These are phyloP conservation scores for Zaprionus obscuricornis DNA, from an alignment of 2,888 invertebrate species.

Conservation along the genomic window DNA sequence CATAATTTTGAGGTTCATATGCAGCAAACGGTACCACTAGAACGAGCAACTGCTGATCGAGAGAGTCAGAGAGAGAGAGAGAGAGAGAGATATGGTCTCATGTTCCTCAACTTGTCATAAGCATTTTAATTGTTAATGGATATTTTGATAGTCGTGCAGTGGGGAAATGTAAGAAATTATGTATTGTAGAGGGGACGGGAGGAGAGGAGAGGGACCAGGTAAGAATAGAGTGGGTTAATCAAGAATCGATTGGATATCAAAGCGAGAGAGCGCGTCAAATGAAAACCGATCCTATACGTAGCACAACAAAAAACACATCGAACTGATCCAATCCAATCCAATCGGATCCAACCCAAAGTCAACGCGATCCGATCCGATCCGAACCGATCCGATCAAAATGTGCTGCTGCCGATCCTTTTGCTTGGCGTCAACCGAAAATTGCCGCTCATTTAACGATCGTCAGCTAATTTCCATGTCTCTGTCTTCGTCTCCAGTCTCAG, in stretches of 20 bases:
- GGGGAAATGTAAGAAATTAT: conserved; percentile 30
- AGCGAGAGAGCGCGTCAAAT: conserved; percentile 69
- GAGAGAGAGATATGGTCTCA: conserved; percentile 2
- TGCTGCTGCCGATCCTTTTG: conserved; percentile 42
- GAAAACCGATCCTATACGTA: conserved; percentile 64
- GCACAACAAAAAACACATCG: no score
- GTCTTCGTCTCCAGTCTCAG: background rate
- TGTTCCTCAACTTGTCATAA: conserved; percentile 68
- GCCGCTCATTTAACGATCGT: conserved; percentile 71
- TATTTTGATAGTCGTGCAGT: conserved; percentile 59
- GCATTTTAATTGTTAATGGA: conserved; percentile 71
- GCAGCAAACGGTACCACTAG: conserved; percentile 20
- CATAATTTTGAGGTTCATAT: conserved; percentile 71
- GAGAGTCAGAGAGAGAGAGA: background rate
- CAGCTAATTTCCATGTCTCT: conserved; percentile 74
- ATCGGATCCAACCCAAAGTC: background rate
- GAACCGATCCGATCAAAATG: conserved; percentile 9
- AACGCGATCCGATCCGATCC: no score
- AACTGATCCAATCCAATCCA: conserved; percentile 1
- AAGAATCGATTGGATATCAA: conserved; percentile 27
- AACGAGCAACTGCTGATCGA: background rate
- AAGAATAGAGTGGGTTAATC: conserved; percentile 21
- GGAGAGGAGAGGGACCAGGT: conserved; percentile 3
- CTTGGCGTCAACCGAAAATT: conserved; percentile 69
- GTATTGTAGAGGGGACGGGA: background rate